These are phyloP conservation scores for Pteria penguin DNA, from an alignment of 2,888 invertebrate species.

Conservation along the genomic window DNA sequence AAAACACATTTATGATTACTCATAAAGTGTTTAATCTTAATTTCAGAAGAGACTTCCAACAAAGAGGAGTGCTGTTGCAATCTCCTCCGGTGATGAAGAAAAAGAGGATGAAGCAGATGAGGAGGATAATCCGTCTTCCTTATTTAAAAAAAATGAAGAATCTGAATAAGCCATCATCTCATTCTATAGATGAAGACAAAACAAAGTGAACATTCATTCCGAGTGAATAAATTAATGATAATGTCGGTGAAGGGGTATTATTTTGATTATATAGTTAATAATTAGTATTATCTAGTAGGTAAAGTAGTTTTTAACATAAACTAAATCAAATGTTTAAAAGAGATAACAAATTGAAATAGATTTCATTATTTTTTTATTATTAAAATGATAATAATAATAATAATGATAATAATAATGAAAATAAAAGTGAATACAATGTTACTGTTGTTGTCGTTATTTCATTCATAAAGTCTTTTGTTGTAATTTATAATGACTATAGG, in stretches of 20 bases:
- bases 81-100: neutral
- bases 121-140: neutral
- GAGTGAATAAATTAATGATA: neutral
- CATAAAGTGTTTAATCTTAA: neutral
- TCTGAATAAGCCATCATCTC: no score
- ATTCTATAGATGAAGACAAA: no score
- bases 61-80: neutral
- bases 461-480: neutral
- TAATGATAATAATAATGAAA: neutral
- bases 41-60: neutral
- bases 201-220: no score
- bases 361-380: no score
- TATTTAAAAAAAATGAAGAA: neutral
- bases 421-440: neutral
- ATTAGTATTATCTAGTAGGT: neutral
- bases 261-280: neutral
- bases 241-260: neutral
- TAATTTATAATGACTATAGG: neutral
- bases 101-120: neutral
- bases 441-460: neutral
- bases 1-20: no score
- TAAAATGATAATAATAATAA: no score
- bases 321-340: no score
- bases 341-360: neutral
- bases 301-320: no score